These are phyloP conservation scores for Ctenopoma kingsleyae DNA, from an alignment of 2,797 vertebrate species.

Conservation along the genomic window DNA sequence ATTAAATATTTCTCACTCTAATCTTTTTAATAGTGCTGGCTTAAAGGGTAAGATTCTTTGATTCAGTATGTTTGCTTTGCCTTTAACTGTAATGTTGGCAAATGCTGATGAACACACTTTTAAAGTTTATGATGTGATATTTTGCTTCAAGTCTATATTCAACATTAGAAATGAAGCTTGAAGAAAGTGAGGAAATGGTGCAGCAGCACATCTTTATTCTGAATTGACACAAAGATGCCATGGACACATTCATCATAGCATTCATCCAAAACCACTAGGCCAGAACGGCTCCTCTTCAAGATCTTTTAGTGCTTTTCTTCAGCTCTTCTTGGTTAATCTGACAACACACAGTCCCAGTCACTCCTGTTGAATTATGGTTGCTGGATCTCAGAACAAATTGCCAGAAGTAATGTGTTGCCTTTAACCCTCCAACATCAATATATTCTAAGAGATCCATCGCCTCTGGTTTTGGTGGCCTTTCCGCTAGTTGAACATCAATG, in stretches of 20 bases:
- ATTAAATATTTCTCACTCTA: too few species aligned
- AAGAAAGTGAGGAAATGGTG: not conserved
- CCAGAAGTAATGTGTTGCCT: not conserved
- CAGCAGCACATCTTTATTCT: too few species aligned
- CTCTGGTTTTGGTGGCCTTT: slow-evolving; percentile 5
- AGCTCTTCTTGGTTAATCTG: not conserved
- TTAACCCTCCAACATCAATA: not conserved
- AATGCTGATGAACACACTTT: too few species aligned
- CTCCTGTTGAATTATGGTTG: not conserved
- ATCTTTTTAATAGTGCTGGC: too few species aligned
- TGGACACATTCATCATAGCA: not conserved
- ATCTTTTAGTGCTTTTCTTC: not conserved
- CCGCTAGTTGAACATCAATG: not conserved
- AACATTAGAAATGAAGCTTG: too few species aligned
- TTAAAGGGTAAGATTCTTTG: too few species aligned
- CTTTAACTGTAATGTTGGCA: too few species aligned
- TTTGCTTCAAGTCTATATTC: not conserved
- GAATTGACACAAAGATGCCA: too few species aligned
- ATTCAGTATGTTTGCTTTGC: too few species aligned
- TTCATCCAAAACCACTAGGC: not conserved
- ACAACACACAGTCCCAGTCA: not conserved
- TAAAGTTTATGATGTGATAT: too few species aligned
- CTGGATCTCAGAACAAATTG: not conserved
- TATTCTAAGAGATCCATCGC: not conserved
- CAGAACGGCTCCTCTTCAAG: not conserved